A percentile compares a stretch with the other conserved stretches of the same genome.
Evolutionary conservation across 2,888 invertebrate species (phyloP).

Genomic region (Rapana venosa): DNA sequence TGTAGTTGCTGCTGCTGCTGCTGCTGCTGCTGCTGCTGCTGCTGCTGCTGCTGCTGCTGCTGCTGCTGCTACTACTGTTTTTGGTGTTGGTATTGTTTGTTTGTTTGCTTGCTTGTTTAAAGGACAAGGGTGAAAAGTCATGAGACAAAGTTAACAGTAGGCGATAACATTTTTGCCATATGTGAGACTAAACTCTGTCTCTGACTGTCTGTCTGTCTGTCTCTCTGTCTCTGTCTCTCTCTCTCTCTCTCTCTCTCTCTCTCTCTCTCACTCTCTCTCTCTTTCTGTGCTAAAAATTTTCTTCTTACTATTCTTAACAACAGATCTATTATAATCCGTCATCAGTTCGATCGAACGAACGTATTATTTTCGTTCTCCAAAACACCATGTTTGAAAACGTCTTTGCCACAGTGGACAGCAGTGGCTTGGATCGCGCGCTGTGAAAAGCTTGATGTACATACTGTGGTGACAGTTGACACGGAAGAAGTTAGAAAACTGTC

Average conservation of each 20-base stretch:
- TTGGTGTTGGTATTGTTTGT: too few relatives aligned
- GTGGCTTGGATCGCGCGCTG: not conserved
- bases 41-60: too few relatives aligned
- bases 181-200: not conserved
- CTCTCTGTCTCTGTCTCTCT: not conserved
- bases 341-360: not conserved
- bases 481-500: not conserved
- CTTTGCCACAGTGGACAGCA: too few relatives aligned
- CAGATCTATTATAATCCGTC: not conserved
- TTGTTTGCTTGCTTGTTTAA: too few relatives aligned
- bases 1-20: too few relatives aligned
- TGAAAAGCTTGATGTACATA: not conserved
- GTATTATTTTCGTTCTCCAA: too few relatives aligned
- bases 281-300: not conserved
- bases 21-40: too few relatives aligned
- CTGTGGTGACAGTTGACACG: not conserved
- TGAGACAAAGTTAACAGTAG: too few relatives aligned
- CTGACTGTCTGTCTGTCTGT: not conserved
- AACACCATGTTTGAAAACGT: too few relatives aligned
- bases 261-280: not conserved
- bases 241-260: not conserved
- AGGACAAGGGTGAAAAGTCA: too few relatives aligned
- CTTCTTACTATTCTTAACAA: not conserved
- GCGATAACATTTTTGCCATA: too few relatives aligned
- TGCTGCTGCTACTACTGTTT: too few relatives aligned